Base-by-base conservation (phyloP, 1,140 invertebrate species). In the Lepidurus apus region DNA sequence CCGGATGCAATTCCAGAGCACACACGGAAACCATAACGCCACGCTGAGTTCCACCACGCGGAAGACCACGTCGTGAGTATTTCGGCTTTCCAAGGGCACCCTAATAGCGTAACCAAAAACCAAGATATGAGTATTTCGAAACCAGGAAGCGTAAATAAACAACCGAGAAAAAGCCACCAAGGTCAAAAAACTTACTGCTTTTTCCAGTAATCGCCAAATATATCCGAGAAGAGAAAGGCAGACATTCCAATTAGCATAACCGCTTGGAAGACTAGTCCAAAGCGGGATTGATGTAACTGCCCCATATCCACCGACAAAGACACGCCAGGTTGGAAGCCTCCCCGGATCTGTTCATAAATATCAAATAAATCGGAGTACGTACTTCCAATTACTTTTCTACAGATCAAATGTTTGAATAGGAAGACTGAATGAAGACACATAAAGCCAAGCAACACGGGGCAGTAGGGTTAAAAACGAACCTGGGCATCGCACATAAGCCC, bases 1-100 rank as follows among this genome's bases (percentile, higher is more conserved):
- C 78, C 90, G 92, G 88, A 95, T 95, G 82, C 93, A 96, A 86
- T 97, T 97, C 95, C 95, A 97, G 42, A 97, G 87, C 17, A 93
- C 93, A 86, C 95, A 97, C 2, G 95, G 95, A 86, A 97, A 97
- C 95, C 95, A 97, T 80, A 97, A 84, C 79, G 92, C 93, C 75
- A 96, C 94, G n/a, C 94, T 95, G 81, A 97, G 93, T 89, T 97
- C 95, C 75, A 94, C 93, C 73, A 95, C 88, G 26, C 94, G 91
- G 85, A 97, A 97, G 79, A 95, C 89, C 80, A 97, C 88, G 85
- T 96, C 93, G 85, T 96, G 93, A 89, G 92, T 94, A 86, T 97
- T 97, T 81, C 94, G 90, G 24, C 93, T 95, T 79, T 93, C 89
- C 9, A 97, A 88, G 43, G 94, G 93, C 75, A 97, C 93, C 83